These are phyloP conservation scores for Bruchidius siliquastri DNA, from an alignment of 2,888 invertebrate genomes.

Conservation along the genomic window DNA sequence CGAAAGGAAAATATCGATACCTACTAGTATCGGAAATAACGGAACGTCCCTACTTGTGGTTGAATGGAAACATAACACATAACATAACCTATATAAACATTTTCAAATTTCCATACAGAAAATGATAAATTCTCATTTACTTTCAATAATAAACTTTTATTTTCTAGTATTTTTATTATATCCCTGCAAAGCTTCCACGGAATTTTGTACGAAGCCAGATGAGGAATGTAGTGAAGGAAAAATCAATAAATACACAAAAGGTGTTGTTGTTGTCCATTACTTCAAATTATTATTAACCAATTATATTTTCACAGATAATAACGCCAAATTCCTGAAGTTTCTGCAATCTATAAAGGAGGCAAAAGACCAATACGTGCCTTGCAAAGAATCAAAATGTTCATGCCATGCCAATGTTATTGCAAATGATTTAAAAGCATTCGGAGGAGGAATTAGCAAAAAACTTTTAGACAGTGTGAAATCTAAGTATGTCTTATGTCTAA, in stretches of 20 bases:
- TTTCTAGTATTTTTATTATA: neutral
- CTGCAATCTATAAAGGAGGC: conserved; percentile 51
- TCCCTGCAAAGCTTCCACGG: conserved; percentile 10
- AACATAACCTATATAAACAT: conserved; percentile 15
- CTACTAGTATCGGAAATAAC: no score
- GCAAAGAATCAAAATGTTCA: conserved; percentile 56
- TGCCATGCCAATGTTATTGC: conserved; percentile 63
- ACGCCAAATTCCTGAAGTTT: conserved; percentile 45
- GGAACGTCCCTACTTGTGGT: no score
- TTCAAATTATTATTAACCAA: no score
- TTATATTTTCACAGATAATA: conserved; percentile 47
- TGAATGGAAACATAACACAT: no score
- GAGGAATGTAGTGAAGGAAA: conserved; percentile 25
- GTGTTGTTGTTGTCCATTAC: conserved; percentile 19
- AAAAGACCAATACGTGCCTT: conserved; percentile 52
- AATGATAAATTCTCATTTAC: conserved; percentile 5
- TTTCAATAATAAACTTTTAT: conserved; percentile 3
- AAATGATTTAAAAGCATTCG: conserved; percentile 66
- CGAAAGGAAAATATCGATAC: no score
- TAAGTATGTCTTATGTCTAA: conserved; percentile 35
- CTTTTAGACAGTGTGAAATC: conserved; percentile 56
- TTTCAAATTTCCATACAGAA: neutral
- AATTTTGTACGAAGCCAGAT: conserved; percentile 29
- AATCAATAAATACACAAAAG: conserved; percentile 40
- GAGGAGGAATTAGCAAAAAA: conserved; percentile 63